phyloP scores from a whole-genome alignment of 1,140 invertebrate species.

The Micrasema longulum region DNA sequence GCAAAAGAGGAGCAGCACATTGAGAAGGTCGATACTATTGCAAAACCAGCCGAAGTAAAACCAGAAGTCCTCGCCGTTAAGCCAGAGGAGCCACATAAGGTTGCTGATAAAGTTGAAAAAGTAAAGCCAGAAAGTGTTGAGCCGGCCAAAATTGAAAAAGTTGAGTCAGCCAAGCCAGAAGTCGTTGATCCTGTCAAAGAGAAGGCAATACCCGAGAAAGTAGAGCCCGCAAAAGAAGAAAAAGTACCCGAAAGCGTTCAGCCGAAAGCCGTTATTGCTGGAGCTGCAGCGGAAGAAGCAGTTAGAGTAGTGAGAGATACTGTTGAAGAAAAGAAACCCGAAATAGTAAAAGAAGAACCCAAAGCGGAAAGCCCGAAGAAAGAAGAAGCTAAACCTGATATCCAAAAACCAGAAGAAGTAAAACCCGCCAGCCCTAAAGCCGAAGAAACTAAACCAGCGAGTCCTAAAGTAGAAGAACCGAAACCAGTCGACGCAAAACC shows the following conservation, averaged over 20 bases:
- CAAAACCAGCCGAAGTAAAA: slow-evolving; percentile 25
- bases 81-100: slow-evolving; percentile 18
- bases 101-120: slow-evolving; percentile 3
- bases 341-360: slow-evolving; percentile 20
- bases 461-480: slow-evolving; percentile 25
- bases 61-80: slow-evolving; percentile 19
- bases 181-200: slow-evolving; percentile 2
- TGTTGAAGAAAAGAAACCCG: slow-evolving; percentile 44
- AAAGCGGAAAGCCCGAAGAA: slow-evolving; percentile 10
- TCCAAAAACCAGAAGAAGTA: slow-evolving; percentile 10
- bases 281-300: slow-evolving; percentile 36
- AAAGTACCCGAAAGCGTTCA: slow-evolving; percentile 23
- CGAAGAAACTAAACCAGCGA: slow-evolving; percentile 19
- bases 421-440: slow-evolving; percentile 10
- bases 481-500: no score
- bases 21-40: slow-evolving; percentile 19
- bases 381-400: slow-evolving; percentile 31
- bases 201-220: slow-evolving; percentile 2
- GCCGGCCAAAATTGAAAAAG: slow-evolving; percentile 16
- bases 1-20: slow-evolving; percentile 7
- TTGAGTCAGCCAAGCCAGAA: slow-evolving; percentile 13
- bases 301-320: slow-evolving; percentile 48
- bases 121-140: slow-evolving; percentile 13
- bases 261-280: slow-evolving; percentile 25
- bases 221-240: slow-evolving; percentile 20